Base-by-base conservation (phyloP, 2,113 vertebrate genomes). In the Neofelis nebulosa region DNA sequence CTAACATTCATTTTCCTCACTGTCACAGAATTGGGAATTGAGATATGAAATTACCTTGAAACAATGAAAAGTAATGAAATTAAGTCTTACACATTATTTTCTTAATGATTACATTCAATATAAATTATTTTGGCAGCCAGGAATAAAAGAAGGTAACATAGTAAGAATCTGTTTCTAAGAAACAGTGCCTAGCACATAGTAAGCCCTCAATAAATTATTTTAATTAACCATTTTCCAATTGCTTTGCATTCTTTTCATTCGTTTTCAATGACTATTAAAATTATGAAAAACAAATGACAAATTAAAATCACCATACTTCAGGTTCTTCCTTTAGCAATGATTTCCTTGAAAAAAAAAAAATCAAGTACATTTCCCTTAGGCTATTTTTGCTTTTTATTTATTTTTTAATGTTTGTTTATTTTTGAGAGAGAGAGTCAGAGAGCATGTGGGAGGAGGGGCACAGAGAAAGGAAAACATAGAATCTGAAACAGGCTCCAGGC, bases 181-280 rank as follows among this genome's bases (percentile, higher is more conserved):
- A 93, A 89, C 33, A 88, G 25, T 52, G 21, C 18, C 45, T 41
- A 80, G 19, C 52, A 69, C 18, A 52, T 8, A 85, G 36, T 38
- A 83, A 69, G 27, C 41, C n/a, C 55, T 93, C 29, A 82, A 50
- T 87, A 91, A 90, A 78, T 73, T 89, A 69, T 19, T 91, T 31
- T 96, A 93, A 87, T 57, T 33, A 93, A 73, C 33, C 36, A 71
- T 66, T 95, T 96, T 57, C 45, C 31, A 94, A 50, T 36, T 79
- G 41, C 52, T 87, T 41, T 86, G 5, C 81, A 69, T 73, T 68
- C 4, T 81, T 87, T 65, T 55, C 29, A 76, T 81, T 90, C 19
- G 73, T 97, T 90, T 89, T 84, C 38, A 94, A 23, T 84, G 48
- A 80, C 14, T 87, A 23, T 79, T 91, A 94, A 73, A 19, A 83